phyloP scores from a whole-genome alignment of 1,140 invertebrate genomes.

The Octopus sinensis region DNA sequence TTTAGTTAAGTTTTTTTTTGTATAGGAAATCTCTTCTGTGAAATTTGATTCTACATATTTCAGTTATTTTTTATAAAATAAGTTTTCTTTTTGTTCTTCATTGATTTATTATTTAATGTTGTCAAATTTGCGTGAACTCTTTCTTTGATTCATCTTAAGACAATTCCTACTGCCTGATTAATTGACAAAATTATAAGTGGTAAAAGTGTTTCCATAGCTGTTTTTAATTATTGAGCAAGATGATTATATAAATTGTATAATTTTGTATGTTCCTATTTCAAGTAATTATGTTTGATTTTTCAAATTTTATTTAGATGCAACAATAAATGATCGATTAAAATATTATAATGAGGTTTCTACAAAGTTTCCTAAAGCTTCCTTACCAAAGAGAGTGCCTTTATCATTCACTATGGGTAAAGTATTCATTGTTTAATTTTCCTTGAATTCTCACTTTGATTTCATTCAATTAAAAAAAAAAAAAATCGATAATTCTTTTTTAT shows the following conservation, averaged over 20 bases:
- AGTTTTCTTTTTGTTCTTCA: no score
- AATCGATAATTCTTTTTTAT: background rate
- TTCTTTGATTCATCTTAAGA: no score
- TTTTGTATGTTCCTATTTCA: conserved; percentile 15
- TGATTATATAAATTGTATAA: conserved; percentile 12
- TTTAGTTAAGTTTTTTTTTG: no score
- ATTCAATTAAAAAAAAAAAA: conserved; percentile 4
- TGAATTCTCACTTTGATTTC: background rate
- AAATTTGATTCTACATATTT: no score
- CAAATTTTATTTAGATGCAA: conserved; percentile 33
- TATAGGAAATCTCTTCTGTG: no score
- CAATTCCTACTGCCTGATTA: no score
- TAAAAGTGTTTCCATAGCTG: no score
- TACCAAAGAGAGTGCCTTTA: conserved; percentile 81
- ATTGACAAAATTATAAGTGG: no score
- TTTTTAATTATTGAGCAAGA: background rate
- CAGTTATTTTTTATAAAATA: no score
- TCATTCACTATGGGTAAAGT: conserved; percentile 71
- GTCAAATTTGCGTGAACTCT: no score
- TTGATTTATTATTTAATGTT: no score
- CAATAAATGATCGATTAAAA: conserved; percentile 72
- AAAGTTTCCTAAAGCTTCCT: conserved; percentile 80
- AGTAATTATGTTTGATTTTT: conserved; percentile 10
- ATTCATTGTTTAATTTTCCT: conserved; percentile 1
- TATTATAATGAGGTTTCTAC: conserved; percentile 77